Conservation (phyloP, 1,140 invertebrate genomes). For the Marisa cornuarietis region DNA sequence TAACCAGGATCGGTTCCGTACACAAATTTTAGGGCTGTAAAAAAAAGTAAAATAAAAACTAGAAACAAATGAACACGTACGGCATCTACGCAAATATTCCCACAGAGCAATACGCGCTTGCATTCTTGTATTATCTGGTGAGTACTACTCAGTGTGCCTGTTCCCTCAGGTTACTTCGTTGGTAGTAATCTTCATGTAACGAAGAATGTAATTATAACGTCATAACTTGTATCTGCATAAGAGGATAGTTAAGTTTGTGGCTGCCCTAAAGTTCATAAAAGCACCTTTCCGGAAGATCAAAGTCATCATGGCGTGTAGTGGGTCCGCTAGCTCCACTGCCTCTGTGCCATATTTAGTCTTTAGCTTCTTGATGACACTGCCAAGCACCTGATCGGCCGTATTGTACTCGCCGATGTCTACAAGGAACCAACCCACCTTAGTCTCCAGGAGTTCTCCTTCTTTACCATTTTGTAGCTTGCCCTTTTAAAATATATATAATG, state of each 20-base stretch:
- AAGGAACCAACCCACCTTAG: constrained; percentile 40
- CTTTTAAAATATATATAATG: neutral
- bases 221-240: no score
- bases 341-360: constrained; percentile 25
- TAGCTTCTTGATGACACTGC: constrained; percentile 11
- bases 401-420: constrained; percentile 42
- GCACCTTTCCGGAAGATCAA: constrained; percentile 33
- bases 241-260: no score
- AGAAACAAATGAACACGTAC: neutral
- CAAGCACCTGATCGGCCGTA: constrained; percentile 20
- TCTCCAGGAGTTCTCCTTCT: constrained; percentile 24
- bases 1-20: constrained; percentile 34
- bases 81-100: neutral
- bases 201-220: no score
- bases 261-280: no score
- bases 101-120: neutral
- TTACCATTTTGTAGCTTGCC: constrained; percentile 4
- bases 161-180: no score
- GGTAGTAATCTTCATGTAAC: no score
- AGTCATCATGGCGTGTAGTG: constrained; percentile 30
- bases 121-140: neutral
- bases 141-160: no score
- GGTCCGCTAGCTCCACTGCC: constrained; percentile 30
- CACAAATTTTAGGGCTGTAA: constrained; percentile 37
- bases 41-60: neutral